Conservation (phyloP, 2,888 invertebrate species). For the Julus scandinavius region DNA sequence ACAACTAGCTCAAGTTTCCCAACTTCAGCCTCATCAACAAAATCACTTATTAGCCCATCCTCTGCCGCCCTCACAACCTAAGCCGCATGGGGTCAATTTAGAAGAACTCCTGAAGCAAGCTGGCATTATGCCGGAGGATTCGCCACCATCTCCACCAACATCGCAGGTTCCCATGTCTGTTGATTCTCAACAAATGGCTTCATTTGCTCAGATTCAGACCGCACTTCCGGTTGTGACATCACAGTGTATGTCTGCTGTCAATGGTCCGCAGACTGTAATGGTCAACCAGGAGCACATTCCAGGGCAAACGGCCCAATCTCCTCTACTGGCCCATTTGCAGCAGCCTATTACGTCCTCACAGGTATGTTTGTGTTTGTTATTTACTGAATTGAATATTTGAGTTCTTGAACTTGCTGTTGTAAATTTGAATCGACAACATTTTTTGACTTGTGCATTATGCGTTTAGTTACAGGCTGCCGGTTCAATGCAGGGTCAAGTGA, state of each 20-base stretch:
- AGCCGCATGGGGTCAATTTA: constrained; percentile 58
- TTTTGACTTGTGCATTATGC: background rate
- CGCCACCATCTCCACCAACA: constrained; percentile 52
- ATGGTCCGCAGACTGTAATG: constrained; percentile 54
- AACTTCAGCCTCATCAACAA: constrained; percentile 53
- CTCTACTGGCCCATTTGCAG: constrained; percentile 57
- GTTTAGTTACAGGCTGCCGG: constrained; percentile 50
- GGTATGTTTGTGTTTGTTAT: constrained; percentile 43
- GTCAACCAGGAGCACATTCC: constrained; percentile 55
- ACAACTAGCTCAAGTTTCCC: constrained; percentile 54
- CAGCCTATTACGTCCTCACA: constrained; percentile 54
- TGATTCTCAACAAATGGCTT: constrained; percentile 49
- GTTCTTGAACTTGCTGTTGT: too few species aligned
- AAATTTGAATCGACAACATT: too few species aligned
- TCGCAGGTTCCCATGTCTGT: constrained; percentile 43
- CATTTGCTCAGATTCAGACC: constrained; percentile 47
- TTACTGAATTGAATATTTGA: background rate
- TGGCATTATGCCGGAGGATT: constrained; percentile 76
- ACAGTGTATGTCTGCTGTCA: constrained; percentile 50
- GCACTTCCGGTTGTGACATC: constrained; percentile 10
- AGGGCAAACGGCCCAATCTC: constrained; percentile 52
- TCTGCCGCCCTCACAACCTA: constrained; percentile 65
- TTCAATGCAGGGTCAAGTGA: constrained; percentile 59
- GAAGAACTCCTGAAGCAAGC: constrained; percentile 65
- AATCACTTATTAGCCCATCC: constrained; percentile 58